Conservation (phyloP, 2,888 invertebrate species). For the Dryococelus australis region DNA sequence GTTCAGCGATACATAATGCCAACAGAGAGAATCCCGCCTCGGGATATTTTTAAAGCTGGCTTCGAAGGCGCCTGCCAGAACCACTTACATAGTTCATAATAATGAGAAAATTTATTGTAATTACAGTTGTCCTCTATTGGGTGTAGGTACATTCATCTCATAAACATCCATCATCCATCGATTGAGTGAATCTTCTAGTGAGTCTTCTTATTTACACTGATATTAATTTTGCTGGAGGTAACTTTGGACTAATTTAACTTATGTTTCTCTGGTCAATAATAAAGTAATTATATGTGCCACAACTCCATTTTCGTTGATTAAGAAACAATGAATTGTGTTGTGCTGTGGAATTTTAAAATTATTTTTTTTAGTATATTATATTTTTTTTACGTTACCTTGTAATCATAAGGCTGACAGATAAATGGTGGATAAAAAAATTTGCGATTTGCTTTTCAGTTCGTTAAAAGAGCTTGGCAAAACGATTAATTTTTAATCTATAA, state of each 20-base stretch:
- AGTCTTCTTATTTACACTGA: not conserved
- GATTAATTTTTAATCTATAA: too few species aligned
- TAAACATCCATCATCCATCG: not conserved
- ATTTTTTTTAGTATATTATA: too few species aligned
- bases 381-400: too few species aligned
- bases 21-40: not conserved
- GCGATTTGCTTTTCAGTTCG: too few species aligned
- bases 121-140: not conserved
- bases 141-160: not conserved
- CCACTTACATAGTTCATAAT: not conserved
- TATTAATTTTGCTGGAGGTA: not conserved
- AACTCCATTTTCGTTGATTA: not conserved
- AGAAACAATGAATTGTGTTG: too few species aligned
- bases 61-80: not conserved
- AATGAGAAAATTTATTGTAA: not conserved
- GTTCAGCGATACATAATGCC: conserved; percentile 5
- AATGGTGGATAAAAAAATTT: too few species aligned
- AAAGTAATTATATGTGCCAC: not conserved
- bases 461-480: too few species aligned
- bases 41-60: not conserved
- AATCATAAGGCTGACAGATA: too few species aligned
- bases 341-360: too few species aligned
- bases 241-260: not conserved
- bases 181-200: not conserved
- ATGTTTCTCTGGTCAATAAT: not conserved